phyloP scores from a whole-genome alignment of 2,113 vertebrate species.

The Bambusicola thoracicus region DNA sequence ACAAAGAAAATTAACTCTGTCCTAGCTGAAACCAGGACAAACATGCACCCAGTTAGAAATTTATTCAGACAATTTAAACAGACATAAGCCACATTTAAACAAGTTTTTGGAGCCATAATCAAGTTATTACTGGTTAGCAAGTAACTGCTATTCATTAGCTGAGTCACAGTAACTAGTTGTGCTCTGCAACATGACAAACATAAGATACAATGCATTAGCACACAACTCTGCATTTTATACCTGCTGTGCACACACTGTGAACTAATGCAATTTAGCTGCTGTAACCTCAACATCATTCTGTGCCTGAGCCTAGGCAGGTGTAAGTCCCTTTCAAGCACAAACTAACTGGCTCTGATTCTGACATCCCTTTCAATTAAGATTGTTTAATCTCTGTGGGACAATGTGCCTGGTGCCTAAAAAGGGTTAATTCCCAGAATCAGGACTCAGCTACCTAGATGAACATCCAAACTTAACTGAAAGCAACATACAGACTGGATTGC shows the following conservation, averaged over 20 bases:
- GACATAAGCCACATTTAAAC: not conserved
- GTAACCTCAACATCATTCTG: fast-evolving
- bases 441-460: not conserved
- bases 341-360: not conserved
- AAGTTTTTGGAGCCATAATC: not conserved
- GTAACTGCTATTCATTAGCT: not conserved
- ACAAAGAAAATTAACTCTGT: not conserved
- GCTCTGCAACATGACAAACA: not conserved
- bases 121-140: not conserved
- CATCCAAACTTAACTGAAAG: not conserved
- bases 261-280: not conserved
- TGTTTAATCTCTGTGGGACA: not conserved
- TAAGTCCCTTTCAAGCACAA: not conserved
- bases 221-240: not conserved
- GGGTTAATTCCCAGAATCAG: not conserved
- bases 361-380: not conserved
- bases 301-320: not conserved
- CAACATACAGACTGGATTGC: not conserved
- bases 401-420: not conserved
- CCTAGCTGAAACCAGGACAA: not conserved
- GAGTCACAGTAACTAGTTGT: not conserved
- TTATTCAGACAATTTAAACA: not conserved
- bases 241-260: not conserved
- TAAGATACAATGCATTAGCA: not conserved
- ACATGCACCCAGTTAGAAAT: not conserved